A percentile compares a stretch with the other conserved stretches of the same genome.
Evolutionary conservation across 2,113 vertebrate genomes (phyloP).

Genomic region (Pitta sordida): DNA sequence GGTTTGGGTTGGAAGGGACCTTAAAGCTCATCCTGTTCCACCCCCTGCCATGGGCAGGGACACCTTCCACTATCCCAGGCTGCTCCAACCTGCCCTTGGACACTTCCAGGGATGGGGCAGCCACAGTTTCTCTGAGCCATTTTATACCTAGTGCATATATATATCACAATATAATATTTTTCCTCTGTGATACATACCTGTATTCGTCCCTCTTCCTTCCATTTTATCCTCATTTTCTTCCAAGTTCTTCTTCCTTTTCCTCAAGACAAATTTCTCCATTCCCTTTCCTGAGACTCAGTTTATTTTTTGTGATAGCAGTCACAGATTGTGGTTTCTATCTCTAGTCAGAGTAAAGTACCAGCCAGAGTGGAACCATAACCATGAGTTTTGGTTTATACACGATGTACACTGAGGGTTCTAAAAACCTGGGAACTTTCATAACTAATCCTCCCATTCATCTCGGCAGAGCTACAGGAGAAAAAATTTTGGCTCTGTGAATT

Average conservation of each 20-base stretch:
- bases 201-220: neutral
- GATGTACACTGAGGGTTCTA: neutral
- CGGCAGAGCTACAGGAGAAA: neutral
- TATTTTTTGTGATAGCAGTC: neutral
- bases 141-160: neutral
- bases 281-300: neutral
- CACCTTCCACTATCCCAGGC: too few relatives aligned
- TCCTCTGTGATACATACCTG: neutral
- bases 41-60: too few relatives aligned
- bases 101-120: neutral
- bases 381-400: neutral
- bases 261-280: neutral
- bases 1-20: neutral
- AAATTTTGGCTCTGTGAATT: neutral
- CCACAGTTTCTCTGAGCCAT: neutral
- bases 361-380: neutral
- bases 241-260: neutral
- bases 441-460: neutral
- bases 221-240: neutral
- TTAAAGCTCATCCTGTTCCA: neutral
- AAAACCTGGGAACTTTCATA: neutral
- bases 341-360: neutral
- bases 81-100: rapidly evolving
- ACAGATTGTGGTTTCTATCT: neutral
- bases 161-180: neutral